Evolutionary conservation across 2,113 vertebrate genomes (phyloP), one percentile per base, ranked within the genome.

Genomic region (Sinocyclocheilus anophthalmus): DNA sequence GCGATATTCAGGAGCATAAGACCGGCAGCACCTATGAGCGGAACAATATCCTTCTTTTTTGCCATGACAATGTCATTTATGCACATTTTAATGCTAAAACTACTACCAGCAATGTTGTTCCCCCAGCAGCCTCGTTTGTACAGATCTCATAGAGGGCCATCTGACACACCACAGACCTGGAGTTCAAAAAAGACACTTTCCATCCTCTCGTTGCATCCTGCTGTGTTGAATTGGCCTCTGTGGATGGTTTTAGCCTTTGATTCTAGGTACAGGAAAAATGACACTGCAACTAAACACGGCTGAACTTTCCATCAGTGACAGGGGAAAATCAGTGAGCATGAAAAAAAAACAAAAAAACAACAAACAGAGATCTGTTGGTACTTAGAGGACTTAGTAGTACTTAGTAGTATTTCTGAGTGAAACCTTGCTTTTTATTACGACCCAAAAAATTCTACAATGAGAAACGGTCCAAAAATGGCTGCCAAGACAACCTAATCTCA

Each of bases 201-300:
- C 33, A 24, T 63, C 22, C 30, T 42, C 11, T 7, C 22, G 6
- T 24, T 42, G 55, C 13, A 39, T 61, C 77, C 22, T 9, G 57
- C 77, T 39, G 77, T 39, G 57, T 61, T 80, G 20, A 80, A 63
- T 80, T 61, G 55, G 70, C 9, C 55, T 80, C 55, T 61, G 55
- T 16, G 20, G 55, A 80, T 78, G 30, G 22, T 61, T 63, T 80
- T 80, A 80, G 33, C 33, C 55, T 42, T 80, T 80, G 55, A 80
- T 80, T 80, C 55, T 14, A 61, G 33, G 33, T 80, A 20, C 55
- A 80, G 77, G 22, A 80, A 16, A 80, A 80, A 39, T 42, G 55
- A 8, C 20, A 80, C 3, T 80, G 33, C 77, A 61, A 1, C 20
- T 61, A 61, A 80, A 80, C 55, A 80, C 1, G 22, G 5, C 33